Conservation (phyloP, 2,797 vertebrate species). For the Chaenodraco wilsoni region DNA sequence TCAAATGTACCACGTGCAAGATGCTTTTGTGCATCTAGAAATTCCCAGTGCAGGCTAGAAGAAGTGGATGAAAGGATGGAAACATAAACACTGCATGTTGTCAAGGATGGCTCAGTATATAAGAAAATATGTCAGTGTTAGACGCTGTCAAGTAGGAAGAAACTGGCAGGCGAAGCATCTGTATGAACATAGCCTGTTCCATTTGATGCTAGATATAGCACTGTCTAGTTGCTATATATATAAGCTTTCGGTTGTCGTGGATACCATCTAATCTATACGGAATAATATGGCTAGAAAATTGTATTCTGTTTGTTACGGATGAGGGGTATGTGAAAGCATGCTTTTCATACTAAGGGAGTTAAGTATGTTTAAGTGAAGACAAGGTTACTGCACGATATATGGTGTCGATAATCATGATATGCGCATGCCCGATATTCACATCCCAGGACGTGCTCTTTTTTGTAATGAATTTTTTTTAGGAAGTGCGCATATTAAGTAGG, state of each 20-base stretch:
- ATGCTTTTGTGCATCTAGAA: slow-evolving; percentile 49
- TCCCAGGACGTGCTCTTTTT: too few species aligned
- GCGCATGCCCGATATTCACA: too few species aligned
- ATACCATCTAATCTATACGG: slow-evolving; percentile 39
- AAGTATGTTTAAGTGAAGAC: neutral
- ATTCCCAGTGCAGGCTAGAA: slow-evolving; percentile 47
- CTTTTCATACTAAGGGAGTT: slow-evolving; percentile 3
- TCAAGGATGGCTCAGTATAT: slow-evolving; percentile 44
- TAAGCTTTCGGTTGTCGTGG: slow-evolving; percentile 48
- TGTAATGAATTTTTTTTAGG: too few species aligned
- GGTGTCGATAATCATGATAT: too few species aligned
- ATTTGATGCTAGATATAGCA: slow-evolving; percentile 54
- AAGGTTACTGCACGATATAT: neutral
- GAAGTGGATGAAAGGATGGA: slow-evolving; percentile 55
- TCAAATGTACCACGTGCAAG: slow-evolving; percentile 47
- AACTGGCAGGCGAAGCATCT: slow-evolving; percentile 39
- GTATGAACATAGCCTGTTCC: slow-evolving; percentile 39
- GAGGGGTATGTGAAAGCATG: slow-evolving; percentile 10
- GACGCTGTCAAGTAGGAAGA: slow-evolving; percentile 51
- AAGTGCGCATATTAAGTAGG: too few species aligned
- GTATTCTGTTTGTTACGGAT: slow-evolving; percentile 26
- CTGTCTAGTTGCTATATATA: slow-evolving; percentile 13
- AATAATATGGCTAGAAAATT: slow-evolving; percentile 25
- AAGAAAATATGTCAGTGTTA: slow-evolving; percentile 56
- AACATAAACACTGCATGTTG: slow-evolving; percentile 68